phyloP scores from a whole-genome alignment of 2,113 vertebrate species.

The Notarius quadriscutis region DNA sequence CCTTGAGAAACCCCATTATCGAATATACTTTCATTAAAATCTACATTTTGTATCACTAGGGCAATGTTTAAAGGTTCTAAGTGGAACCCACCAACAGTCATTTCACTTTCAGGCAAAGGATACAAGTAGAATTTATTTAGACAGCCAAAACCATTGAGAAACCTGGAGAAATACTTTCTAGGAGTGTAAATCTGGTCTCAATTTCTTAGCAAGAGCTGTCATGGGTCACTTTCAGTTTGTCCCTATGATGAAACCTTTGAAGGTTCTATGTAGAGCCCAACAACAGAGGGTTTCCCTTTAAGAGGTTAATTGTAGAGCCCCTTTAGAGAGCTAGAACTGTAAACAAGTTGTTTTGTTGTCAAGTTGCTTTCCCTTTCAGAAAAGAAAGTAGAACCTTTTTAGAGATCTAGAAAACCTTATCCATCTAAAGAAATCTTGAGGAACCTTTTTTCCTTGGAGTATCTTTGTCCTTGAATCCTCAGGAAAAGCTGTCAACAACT shows the following conservation, averaged over 20 bases:
- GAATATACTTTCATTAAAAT: neutral
- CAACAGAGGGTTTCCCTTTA: neutral
- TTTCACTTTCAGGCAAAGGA: neutral
- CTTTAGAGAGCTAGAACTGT: neutral
- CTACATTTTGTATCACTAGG: neutral
- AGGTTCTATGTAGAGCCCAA: neutral
- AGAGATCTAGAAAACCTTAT: neutral
- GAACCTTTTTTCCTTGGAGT: neutral
- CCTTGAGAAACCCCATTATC: neutral
- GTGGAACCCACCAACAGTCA: neutral
- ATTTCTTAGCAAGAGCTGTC: neutral
- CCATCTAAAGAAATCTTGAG: neutral
- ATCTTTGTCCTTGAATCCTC: conserved; percentile 1
- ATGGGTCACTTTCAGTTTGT: neutral
- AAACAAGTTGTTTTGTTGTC: no score
- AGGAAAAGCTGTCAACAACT: neutral
- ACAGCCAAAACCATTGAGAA: neutral
- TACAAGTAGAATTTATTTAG: neutral
- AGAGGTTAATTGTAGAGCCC: neutral
- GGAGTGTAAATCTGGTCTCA: neutral
- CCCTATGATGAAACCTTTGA: neutral
- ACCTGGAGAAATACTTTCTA: neutral
- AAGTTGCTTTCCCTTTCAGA: neutral
- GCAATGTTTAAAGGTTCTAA: neutral
- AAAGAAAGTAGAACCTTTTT: neutral